Evolutionary conservation across 2,113 vertebrate species (phyloP).

Genomic region (Eublepharis macularius): DNA sequence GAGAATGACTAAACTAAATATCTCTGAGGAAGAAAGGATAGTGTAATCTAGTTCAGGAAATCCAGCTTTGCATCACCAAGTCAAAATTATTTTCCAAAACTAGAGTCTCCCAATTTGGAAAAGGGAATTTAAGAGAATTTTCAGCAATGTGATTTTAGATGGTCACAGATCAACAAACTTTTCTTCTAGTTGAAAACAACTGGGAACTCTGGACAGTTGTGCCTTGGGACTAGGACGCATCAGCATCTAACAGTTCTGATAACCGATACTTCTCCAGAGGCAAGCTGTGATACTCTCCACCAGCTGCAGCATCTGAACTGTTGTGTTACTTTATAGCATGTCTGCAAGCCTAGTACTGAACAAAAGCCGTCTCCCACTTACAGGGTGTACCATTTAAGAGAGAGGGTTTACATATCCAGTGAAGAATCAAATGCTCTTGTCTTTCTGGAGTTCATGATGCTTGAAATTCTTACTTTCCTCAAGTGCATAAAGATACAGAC

Average conservation of each 20-base stretch:
- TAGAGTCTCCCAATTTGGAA: not conserved
- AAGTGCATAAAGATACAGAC: not conserved
- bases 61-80: not conserved
- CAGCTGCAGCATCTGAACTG: not conserved
- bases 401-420: not conserved
- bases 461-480: conserved; percentile 13
- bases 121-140: not conserved
- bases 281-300: not conserved
- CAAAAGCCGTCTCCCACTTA: not conserved
- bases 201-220: not conserved
- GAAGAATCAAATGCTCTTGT: not conserved
- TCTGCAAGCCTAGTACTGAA: not conserved
- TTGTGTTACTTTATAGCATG: not conserved
- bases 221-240: no score
- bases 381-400: not conserved
- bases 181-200: not conserved
- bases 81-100: not conserved
- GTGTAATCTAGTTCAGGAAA: not conserved
- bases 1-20: not conserved
- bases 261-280: not conserved
- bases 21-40: not conserved
- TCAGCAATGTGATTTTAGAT: not conserved
- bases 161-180: not conserved
- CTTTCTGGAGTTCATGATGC: not conserved
- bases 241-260: not conserved